phyloP scores from a whole-genome alignment of 2,888 invertebrate species.

The Salpingus planirostris region DNA sequence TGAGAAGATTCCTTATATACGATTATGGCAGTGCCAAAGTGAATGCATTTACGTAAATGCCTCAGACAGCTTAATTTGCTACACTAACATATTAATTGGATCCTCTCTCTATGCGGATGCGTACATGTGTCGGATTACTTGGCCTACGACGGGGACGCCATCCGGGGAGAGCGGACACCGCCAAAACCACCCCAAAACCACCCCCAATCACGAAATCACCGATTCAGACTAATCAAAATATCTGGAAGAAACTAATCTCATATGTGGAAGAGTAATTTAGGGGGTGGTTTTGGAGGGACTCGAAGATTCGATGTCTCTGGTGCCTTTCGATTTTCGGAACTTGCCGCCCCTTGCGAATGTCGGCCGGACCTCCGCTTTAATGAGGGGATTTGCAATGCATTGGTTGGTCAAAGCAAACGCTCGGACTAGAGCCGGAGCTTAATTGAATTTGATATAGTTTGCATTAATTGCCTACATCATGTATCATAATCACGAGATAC shows the following conservation, averaged over 20 bases:
- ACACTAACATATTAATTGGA: constrained; percentile 26
- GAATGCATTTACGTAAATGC: constrained; percentile 32
- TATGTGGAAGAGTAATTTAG: no score
- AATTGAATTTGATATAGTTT: constrained; percentile 37
- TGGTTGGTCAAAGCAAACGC: constrained; percentile 33
- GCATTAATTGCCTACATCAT: constrained; percentile 34
- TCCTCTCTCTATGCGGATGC: no score
- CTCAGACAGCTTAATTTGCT: constrained; percentile 33
- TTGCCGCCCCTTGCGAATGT: constrained; percentile 1
- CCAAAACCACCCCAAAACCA: no score
- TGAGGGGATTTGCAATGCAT: constrained; percentile 33
- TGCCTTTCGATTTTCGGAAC: no score
- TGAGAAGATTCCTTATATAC: constrained; percentile 22
- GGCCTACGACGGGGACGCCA: constrained; percentile 10
- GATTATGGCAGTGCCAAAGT: constrained; percentile 20
- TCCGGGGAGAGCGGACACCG: constrained; percentile 10
- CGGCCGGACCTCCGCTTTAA: constrained; percentile 16
- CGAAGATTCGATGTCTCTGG: no score
- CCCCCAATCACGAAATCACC: no score
- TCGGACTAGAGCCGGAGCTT: constrained; percentile 28
- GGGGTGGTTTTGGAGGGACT: no score
- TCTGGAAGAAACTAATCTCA: background rate
- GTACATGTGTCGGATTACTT: no score
- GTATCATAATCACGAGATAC: constrained; percentile 32
- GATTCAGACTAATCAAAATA: background rate